phyloP scores from a whole-genome alignment of 2,888 invertebrate genomes.

The Metacarcinus magister region DNA sequence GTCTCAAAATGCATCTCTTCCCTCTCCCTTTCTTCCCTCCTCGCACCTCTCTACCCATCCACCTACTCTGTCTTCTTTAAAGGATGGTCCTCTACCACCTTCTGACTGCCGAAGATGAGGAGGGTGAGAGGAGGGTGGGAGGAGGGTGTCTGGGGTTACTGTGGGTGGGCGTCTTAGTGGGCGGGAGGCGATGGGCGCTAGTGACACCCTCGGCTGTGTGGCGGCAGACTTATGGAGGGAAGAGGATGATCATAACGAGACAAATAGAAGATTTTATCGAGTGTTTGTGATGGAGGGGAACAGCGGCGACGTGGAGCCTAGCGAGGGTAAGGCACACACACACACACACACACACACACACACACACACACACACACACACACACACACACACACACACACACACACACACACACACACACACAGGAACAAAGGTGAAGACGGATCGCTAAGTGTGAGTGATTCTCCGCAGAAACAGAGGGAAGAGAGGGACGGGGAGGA shows the following conservation, averaged over 20 bases:
- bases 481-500: neutral
- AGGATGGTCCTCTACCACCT: neutral
- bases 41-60: too few species aligned
- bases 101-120: neutral
- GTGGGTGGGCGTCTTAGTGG: conserved; percentile 7
- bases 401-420: neutral
- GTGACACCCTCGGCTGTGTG: neutral
- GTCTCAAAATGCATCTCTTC: neutral
- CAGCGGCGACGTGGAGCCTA: neutral
- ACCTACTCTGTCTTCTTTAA: neutral
- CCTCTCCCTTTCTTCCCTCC: neutral
- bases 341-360: neutral
- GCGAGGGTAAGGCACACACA: neutral
- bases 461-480: neutral
- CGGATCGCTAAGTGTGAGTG: neutral
- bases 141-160: neutral
- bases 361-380: neutral
- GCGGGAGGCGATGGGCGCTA: neutral
- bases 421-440: neutral
- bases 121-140: neutral
- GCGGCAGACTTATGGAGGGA: neutral
- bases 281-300: neutral
- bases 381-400: neutral
- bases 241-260: conserved; percentile 44
- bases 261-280: conserved; percentile 18